A percentile compares a stretch with the other conserved stretches of the same genome.
phyloP scores from a whole-genome alignment of 2,888 invertebrate genomes.

The Nematopogon swammerdamellus region DNA sequence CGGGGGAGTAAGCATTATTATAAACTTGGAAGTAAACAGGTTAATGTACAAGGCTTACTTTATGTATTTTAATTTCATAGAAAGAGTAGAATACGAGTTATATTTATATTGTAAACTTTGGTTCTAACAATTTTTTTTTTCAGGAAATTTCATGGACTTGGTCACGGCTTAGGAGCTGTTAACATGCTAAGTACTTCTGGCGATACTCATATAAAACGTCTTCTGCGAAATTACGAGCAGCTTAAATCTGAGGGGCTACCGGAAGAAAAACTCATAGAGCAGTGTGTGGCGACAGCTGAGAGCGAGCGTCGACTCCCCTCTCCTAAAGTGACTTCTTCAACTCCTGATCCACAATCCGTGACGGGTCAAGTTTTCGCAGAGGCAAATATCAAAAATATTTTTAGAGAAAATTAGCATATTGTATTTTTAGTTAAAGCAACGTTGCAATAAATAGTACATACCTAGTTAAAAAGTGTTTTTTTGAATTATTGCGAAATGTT shows the following conservation, averaged over 20 bases:
- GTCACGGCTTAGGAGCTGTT: conserved; percentile 46
- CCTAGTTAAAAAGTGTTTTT: too few species aligned
- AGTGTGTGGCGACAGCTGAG: conserved; percentile 24
- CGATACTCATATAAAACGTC: conserved; percentile 57
- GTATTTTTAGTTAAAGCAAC: too few species aligned
- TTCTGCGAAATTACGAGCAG: conserved; percentile 59
- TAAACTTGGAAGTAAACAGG: too few species aligned
- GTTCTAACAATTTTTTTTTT: too few species aligned
- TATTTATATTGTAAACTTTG: too few species aligned
- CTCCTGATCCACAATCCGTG: conserved; percentile 27
- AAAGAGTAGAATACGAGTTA: too few species aligned
- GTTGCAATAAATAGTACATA: too few species aligned
- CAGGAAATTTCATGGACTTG: conserved; percentile 65
- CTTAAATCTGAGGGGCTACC: conserved; percentile 51
- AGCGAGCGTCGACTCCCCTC: conserved; percentile 23
- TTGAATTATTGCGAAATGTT: not conserved
- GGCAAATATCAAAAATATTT: conserved; percentile 31
- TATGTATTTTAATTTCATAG: too few species aligned
- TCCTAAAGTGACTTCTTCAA: conserved; percentile 12
- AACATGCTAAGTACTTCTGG: conserved; percentile 51
- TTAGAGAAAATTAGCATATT: conserved; percentile 16
- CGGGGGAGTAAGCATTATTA: too few species aligned
- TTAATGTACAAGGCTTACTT: too few species aligned
- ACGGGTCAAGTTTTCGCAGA: conserved; percentile 29
- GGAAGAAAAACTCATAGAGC: conserved; percentile 47